Base-by-base conservation (phyloP, 2,113 vertebrate species). In the Nycticryphes semicollaris region DNA sequence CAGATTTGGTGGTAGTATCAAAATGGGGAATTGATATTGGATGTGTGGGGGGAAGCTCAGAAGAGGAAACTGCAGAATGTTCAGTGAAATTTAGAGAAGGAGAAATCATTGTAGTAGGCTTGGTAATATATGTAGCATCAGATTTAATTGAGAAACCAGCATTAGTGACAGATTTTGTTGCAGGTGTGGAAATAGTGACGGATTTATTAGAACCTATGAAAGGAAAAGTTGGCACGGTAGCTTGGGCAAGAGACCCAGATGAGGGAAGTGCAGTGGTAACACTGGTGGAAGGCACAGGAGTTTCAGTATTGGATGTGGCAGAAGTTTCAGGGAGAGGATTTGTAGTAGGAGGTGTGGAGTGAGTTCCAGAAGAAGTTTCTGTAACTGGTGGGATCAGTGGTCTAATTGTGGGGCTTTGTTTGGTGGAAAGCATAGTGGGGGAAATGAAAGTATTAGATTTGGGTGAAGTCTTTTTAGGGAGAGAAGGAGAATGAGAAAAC, bases 11-110 rank as follows among this genome's bases (percentile, higher is more conserved):
- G 51, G 69, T 57, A 78, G 69, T 15, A 23, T 89, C 66, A 15
- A 51, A 24, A 16, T 5, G 73, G 7, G 5, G 35, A 78, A 48
- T 20, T 87, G 35, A 13, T 72, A 43, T 5, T 75, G 94, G 75
- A 78, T 57, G 43, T 60, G 41, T 96, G 11, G 48, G 27, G 50
- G 93, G 14, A 70, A 83, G 80, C 80, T 89, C 39, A 64, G 89
- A 56, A 88, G 91, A 72, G 45, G 92, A 92, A 96, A 85, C 31
- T 37, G 77, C 37, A 94, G 37, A 24, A 84, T 84, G 45, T 51
- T 96, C 93, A 91, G 89, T 92, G 73, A 89, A 30, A 90, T 30
- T 57, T 87, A 77, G 72, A 89, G 96, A 90, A n/a, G 97, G 90
- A 60, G 82, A 93, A 92, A 77, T 45, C 50, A 74, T 14, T 70